Evolutionary conservation across 2,113 vertebrate species (phyloP), one percentile per base, ranked within the genome.

Genomic region (Zosterops borbonicus): DNA sequence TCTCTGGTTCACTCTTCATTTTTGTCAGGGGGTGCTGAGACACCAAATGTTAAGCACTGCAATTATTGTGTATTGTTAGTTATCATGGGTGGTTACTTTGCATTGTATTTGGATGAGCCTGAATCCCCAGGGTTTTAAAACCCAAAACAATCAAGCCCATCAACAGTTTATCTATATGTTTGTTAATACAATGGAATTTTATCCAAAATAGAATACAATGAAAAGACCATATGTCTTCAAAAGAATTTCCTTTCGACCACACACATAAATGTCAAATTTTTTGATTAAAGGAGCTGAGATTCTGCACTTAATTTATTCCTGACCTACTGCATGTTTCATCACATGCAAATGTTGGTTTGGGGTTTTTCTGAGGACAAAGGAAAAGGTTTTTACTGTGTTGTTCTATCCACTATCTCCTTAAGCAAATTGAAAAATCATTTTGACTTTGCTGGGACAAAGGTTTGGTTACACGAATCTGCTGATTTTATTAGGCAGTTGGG

Each of bases 301-400:
- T 79, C 77, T 79, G 74, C 37, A 87, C 21, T 92, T 95, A 84
- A 87, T 89, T 96, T 96, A 92, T 79, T 95, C 49, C 60, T 92
- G n/a, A 33, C 73, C 76, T 89, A 75, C 23, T 93, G 59, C 55
- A 81, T 21, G 35, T 67, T 77, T 82, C 80, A 64, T 44, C 46
- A 42, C 69, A 71, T 4, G 44, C 47, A 89, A 91, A 91, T 17
- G 4, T 8, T 41, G 28, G 44, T 42, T 64, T 22, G 11, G 17
- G 14, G 5, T 44, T 44, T 31, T 31, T 21, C 46, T 65, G 37
- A 24, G 29, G 21, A 68, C n/a, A 81, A 86, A 86, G 23, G n/a
- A 23, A 31, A 94, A 60, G 8, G 5, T 22, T 82, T 90, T 71
- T 68, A 17, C 46, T 71, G 7, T 65, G 68, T 29, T 79, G 9